These are phyloP conservation scores for Oreortyx pictus DNA, from an alignment of 2,797 vertebrate species.

Conservation along the genomic window DNA sequence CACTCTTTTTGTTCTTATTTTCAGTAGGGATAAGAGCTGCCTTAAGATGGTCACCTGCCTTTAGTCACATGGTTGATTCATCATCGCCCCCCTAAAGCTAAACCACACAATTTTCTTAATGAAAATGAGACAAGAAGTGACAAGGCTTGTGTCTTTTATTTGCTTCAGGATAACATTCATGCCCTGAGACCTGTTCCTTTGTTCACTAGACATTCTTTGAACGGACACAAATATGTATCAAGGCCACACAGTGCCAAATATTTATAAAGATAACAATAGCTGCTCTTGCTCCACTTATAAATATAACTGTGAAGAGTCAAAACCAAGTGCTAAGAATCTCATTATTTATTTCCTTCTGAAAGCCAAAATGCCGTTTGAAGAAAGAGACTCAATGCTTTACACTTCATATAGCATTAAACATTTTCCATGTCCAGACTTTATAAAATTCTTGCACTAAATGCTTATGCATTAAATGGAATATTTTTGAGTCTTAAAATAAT, in stretches of 20 bases:
- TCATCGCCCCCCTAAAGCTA: constrained; percentile 62
- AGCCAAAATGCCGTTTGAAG: neutral
- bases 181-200: constrained; percentile 73
- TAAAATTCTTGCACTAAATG: neutral
- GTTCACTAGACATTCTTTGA: constrained; percentile 59
- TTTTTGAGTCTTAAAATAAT: neutral
- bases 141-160: constrained; percentile 70
- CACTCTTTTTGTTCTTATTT: constrained; percentile 21
- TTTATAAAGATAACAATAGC: neutral
- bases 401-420: neutral
- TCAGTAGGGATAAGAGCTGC: constrained; percentile 30
- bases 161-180: constrained; percentile 70
- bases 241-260: constrained; percentile 29
- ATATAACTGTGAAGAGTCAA: constrained; percentile 20
- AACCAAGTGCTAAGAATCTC: neutral
- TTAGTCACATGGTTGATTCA: constrained; percentile 49
- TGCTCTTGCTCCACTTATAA: constrained; percentile 6
- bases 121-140: constrained; percentile 71
- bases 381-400: neutral
- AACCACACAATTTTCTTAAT: constrained; percentile 62
- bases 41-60: constrained; percentile 66
- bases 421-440: neutral
- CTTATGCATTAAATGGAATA: neutral
- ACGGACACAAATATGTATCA: neutral
- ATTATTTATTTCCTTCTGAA: neutral